Percentiles rank a stretch among this genome's conserved stretches.
Conservation (phyloP, 1,140 invertebrate genomes). For the Ceratitis capitata region DNA sequence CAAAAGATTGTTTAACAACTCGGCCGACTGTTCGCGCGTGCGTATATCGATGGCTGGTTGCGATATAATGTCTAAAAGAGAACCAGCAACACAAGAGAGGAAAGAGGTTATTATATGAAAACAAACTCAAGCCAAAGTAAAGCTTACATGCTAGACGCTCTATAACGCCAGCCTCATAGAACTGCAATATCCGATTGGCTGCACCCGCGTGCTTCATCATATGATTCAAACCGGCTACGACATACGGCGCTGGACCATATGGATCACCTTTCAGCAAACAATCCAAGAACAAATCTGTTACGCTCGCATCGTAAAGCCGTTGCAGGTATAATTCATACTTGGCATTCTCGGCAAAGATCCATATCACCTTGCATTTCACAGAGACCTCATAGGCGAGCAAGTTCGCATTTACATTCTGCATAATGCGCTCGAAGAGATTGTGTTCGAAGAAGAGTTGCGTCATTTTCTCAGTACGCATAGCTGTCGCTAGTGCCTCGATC, state of each 20-base stretch:
- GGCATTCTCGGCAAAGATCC: constrained; percentile 55
- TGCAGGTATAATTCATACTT: constrained; percentile 50
- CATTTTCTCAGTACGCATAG: constrained; percentile 57
- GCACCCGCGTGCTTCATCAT: constrained; percentile 49
- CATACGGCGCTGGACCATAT: constrained; percentile 45
- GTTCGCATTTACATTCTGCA: constrained; percentile 47
- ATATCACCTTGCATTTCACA: constrained; percentile 51
- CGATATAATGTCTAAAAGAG: constrained; percentile 45
- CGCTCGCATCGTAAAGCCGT: constrained; percentile 48
- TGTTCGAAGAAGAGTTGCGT: constrained; percentile 59
- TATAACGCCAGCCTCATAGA: constrained; percentile 47
- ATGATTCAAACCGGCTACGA: constrained; percentile 53
- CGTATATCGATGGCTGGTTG: constrained; percentile 48
- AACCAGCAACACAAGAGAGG: no score
- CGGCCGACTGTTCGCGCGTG: constrained; percentile 53
- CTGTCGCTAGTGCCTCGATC: constrained; percentile 55
- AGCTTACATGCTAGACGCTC: constrained; percentile 42
- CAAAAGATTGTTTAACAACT: constrained; percentile 50
- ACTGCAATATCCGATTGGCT: constrained; percentile 48
- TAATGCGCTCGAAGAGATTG: constrained; percentile 56
- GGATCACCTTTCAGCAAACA: constrained; percentile 50
- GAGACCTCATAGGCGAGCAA: constrained; percentile 43
- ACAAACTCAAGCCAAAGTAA: neutral
- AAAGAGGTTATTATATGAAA: no score
- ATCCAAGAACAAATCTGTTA: constrained; percentile 51